These are phyloP conservation scores for Zhuqinia jingwanae DNA, from an alignment of 2,888 invertebrate species.

Conservation along the genomic window DNA sequence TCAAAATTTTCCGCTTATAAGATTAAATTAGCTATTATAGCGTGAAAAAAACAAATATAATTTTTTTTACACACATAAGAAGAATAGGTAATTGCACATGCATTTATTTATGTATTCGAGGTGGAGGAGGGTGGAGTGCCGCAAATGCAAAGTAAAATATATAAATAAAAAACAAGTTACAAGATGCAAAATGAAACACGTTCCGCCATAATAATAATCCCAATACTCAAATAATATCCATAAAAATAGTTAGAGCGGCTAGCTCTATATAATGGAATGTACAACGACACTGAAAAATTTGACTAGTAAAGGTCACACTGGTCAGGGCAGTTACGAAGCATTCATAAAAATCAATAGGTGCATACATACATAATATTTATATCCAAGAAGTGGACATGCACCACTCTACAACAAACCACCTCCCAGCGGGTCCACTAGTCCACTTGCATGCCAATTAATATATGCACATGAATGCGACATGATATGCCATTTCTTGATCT, in stretches of 20 bases:
- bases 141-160: neutral
- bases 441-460: no score
- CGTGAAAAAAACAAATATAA: neutral
- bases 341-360: neutral
- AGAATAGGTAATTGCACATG: no score
- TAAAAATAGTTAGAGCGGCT: neutral
- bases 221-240: neutral
- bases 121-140: conserved; percentile 25
- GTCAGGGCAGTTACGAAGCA: conserved; percentile 4
- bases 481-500: neutral
- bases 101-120: neutral
- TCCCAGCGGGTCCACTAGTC: conserved; percentile 34
- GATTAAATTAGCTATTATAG: conserved; percentile 43
- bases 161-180: neutral
- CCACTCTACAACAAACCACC: neutral
- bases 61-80: neutral
- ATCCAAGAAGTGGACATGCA: conserved; percentile 22
- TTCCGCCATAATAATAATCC: neutral
- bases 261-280: neutral
- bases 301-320: conserved; percentile 32
- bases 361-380: no score
- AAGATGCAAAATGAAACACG: conserved; percentile 2
- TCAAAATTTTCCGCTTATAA: conserved; percentile 16
- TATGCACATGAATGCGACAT: neutral
- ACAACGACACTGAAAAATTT: conserved; percentile 28